Evolutionary conservation across 2,888 invertebrate species (phyloP).

Genomic region (Fragum fragum): DNA sequence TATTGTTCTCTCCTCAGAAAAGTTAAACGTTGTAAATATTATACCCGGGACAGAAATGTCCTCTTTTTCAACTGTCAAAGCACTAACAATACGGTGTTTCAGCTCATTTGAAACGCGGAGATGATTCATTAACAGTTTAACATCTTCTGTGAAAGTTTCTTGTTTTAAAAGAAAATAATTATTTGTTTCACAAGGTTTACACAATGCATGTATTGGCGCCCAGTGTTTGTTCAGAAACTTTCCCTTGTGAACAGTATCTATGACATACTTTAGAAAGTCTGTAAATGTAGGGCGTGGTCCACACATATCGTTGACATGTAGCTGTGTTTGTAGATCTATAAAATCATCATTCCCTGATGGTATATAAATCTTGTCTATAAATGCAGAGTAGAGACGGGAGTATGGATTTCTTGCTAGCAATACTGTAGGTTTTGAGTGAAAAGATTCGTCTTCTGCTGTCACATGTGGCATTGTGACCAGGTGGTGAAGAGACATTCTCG

Average conservation of each 20-base stretch:
- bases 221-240: slow-evolving; percentile 9
- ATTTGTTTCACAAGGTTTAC: slow-evolving; percentile 7
- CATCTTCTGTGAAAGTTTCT: slow-evolving; percentile 13
- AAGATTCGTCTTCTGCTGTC: background rate
- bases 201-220: slow-evolving; percentile 8
- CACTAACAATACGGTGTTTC: background rate
- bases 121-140: background rate
- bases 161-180: background rate
- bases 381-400: slow-evolving; percentile 8
- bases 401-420: slow-evolving; percentile 10
- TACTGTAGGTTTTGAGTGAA: background rate
- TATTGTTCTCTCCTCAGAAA: background rate
- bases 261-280: slow-evolving; percentile 5
- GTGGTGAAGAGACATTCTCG: background rate
- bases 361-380: slow-evolving; percentile 1
- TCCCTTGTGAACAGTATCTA: background rate
- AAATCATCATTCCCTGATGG: background rate
- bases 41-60: slow-evolving; percentile 8
- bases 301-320: background rate
- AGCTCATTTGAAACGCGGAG: background rate
- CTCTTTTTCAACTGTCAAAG: background rate
- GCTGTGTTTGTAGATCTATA: background rate
- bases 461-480: background rate
- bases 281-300: background rate
- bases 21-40: background rate